A percentile compares a stretch with the other conserved stretches of the same genome.
These are phyloP conservation scores for Oxygymnocypris stewartii DNA, from an alignment of 2,113 vertebrate genomes.

Conservation along the genomic window DNA sequence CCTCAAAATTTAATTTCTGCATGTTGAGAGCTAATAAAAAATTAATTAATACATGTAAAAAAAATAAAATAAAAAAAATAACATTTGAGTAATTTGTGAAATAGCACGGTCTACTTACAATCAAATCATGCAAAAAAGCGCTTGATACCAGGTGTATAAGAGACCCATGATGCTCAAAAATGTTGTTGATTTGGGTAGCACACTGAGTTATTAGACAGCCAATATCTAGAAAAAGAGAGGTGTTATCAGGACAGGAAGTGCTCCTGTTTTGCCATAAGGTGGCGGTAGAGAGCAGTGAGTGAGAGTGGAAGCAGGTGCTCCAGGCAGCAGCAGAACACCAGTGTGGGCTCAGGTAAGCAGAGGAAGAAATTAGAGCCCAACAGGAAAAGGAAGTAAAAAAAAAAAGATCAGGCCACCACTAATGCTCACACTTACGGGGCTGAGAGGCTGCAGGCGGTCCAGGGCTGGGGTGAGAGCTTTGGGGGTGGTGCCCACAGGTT, in stretches of 20 bases:
- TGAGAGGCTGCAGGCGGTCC: conserved; percentile 92
- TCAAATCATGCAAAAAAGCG: background rate
- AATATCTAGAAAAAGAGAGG: conserved; percentile 1
- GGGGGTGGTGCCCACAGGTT: conserved; percentile 83
- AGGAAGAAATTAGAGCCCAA: conserved; percentile 36
- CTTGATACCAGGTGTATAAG: background rate
- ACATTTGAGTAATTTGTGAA: too few species aligned
- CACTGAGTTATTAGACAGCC: background rate
- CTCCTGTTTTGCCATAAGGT: conserved; percentile 41
- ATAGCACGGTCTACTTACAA: background rate
- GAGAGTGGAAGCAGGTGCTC: conserved; percentile 27
- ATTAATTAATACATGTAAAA: too few species aligned
- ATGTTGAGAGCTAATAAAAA: background rate
- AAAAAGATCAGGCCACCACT: conserved; percentile 39
- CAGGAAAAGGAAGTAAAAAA: conserved; percentile 24
- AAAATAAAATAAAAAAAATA: too few species aligned
- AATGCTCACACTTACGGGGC: conserved; percentile 82
- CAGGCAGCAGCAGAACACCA: conserved; percentile 54
- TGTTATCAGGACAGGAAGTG: conserved; percentile 8
- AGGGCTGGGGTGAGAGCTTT: conserved; percentile 84
- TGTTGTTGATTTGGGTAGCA: background rate
- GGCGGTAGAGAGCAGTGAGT: conserved; percentile 46
- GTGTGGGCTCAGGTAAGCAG: conserved; percentile 50
- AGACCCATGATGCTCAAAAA: background rate
- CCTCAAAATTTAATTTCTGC: background rate